Conservation (phyloP, 2,113 vertebrate species). For the Ophthalmolycus amberensis region DNA sequence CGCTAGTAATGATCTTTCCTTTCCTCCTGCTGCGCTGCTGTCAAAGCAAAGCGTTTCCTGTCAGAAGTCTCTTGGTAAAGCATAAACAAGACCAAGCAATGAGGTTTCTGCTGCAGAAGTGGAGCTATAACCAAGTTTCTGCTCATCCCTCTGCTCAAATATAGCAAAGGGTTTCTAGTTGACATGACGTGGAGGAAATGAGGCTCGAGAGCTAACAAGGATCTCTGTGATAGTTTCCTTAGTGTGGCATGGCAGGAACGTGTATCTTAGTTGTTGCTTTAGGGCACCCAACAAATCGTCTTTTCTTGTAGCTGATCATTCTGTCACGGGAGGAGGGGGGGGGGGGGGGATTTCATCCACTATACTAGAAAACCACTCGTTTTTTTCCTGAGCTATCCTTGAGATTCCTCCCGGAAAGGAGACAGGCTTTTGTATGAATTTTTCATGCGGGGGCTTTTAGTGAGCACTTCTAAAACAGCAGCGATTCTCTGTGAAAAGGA, state of each 20-base stretch:
- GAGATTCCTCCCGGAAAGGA: slow-evolving; percentile 39
- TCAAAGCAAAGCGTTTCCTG: neutral
- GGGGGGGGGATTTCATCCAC: neutral
- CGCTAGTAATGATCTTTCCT: neutral
- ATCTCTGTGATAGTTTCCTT: slow-evolving; percentile 15
- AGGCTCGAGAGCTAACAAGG: slow-evolving; percentile 7
- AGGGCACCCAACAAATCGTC: neutral
- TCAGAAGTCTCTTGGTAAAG: neutral
- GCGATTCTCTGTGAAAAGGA: slow-evolving; percentile 43
- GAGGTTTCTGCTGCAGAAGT: neutral
- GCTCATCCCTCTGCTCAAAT: slow-evolving; percentile 3
- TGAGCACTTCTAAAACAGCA: slow-evolving; percentile 41
- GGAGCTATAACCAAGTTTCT: neutral
- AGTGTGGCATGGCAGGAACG: neutral
- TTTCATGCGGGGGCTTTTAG: slow-evolving; percentile 49
- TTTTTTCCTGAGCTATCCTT: slow-evolving; percentile 47
- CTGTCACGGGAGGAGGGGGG: slow-evolving; percentile 9
- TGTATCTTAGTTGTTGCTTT: neutral
- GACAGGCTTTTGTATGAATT: slow-evolving; percentile 43
- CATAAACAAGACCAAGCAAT: neutral
- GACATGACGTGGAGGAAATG: neutral
- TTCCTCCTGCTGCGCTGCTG: slow-evolving; percentile 8
- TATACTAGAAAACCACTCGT: slow-evolving; percentile 23
- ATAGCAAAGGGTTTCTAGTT: neutral
- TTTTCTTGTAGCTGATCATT: slow-evolving; percentile 43